Conservation (phyloP, 2,113 vertebrate species). For the Microtus montanus region DNA sequence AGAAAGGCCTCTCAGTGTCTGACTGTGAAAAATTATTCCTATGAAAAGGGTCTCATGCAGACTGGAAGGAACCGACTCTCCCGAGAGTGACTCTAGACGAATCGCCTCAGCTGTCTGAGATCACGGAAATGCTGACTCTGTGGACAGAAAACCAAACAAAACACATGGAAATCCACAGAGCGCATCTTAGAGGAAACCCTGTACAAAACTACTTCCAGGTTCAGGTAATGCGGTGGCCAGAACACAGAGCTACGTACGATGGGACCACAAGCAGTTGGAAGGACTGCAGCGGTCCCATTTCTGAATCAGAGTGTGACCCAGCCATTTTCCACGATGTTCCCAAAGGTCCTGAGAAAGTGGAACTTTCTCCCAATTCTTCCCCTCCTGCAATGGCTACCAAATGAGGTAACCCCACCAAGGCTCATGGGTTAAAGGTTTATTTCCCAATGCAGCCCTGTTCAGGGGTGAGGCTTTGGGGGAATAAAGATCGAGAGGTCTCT, state of each 20-base stretch:
- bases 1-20: neutral
- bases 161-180: neutral
- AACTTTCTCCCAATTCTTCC: neutral
- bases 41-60: neutral
- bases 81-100: neutral
- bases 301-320: neutral
- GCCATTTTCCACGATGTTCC: neutral
- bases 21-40: slow-evolving; percentile 23
- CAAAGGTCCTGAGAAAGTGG: neutral
- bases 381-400: neutral
- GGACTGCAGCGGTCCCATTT: neutral
- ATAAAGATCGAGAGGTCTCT: no score
- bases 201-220: neutral
- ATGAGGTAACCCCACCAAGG: neutral
- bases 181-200: neutral
- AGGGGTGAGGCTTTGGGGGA: neutral
- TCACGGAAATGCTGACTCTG: neutral
- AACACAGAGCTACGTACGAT: no score
- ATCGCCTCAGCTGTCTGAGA: neutral
- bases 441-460: neutral
- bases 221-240: neutral
- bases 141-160: neutral
- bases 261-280: neutral
- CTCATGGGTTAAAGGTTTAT: neutral
- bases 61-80: neutral